Conservation (phyloP, 2,113 vertebrate species). For the Mellivora capensis region DNA sequence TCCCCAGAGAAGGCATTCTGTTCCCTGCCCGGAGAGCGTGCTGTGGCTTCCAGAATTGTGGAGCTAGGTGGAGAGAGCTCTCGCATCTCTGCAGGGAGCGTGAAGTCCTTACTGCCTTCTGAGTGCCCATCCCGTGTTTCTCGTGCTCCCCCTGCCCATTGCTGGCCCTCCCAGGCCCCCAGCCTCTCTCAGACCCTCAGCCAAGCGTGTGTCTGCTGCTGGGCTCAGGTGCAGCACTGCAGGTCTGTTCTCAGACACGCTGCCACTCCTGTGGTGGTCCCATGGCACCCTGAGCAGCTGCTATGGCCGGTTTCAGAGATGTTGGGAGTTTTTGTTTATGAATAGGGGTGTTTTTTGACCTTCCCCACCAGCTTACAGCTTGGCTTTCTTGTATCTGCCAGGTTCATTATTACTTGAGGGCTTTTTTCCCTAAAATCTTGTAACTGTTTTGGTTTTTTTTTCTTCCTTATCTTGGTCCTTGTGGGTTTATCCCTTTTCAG, state of each 20-base stretch:
- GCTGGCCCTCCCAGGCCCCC: neutral
- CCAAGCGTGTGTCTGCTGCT: neutral
- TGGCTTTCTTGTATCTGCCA: neutral
- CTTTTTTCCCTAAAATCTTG: neutral
- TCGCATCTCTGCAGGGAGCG: neutral
- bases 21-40: neutral
- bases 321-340: neutral
- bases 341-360: neutral
- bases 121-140: neutral
- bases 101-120: neutral
- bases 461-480: neutral
- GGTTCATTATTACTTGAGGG: accelerated
- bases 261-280: neutral
- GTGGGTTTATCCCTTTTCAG: neutral
- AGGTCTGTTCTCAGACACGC: accelerated
- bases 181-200: neutral
- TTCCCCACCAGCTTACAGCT: accelerated
- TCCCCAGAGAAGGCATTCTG: neutral
- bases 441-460: too few species aligned
- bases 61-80: neutral
- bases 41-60: neutral
- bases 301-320: neutral
- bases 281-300: too few species aligned
- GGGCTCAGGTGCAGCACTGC: neutral
- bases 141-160: accelerated